These are phyloP conservation scores for Seira ritae DNA, from an alignment of 2,888 invertebrate genomes.

Conservation along the genomic window DNA sequence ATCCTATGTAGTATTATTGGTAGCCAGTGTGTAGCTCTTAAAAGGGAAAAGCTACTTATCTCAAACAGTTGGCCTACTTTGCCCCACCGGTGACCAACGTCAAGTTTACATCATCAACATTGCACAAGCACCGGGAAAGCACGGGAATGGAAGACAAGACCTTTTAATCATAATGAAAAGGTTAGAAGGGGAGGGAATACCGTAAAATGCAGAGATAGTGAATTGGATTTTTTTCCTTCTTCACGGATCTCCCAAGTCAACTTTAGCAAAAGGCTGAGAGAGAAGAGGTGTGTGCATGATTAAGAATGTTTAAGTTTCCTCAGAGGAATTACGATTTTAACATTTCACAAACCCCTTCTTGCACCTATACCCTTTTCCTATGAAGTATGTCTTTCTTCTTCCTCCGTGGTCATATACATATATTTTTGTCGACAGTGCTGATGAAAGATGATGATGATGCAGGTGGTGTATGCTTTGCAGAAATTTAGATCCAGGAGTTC, in stretches of 20 bases:
- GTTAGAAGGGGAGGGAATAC: neutral
- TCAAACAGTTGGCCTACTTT: conserved; percentile 11
- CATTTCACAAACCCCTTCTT: conserved; percentile 9
- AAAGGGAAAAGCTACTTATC: conserved; percentile 11
- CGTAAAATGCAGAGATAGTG: conserved; percentile 29
- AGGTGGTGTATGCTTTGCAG: neutral
- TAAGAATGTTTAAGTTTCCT: conserved; percentile 3
- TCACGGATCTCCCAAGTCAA: neutral
- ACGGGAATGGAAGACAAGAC: conserved; percentile 44
- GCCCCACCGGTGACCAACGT: conserved; percentile 19
- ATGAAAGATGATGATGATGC: conserved; percentile 16
- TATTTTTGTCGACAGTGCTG: neutral
- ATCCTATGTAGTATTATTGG: neutral
- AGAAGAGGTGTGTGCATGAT: conserved; percentile 11
- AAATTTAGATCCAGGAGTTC: neutral
- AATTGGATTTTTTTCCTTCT: conserved; percentile 35
- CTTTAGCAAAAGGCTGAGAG: neutral
- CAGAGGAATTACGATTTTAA: conserved; percentile 16
- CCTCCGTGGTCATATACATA: neutral
- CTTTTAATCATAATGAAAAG: conserved; percentile 54
- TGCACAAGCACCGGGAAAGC: conserved; percentile 15
- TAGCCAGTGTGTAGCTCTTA: no score
- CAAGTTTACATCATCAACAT: conserved; percentile 23
- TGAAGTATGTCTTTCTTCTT: neutral
- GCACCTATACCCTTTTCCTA: neutral